Evolutionary conservation across 2,797 vertebrate species (phyloP), one percentile per base, ranked within the genome.

Genomic region (Darevskia nairensis): DNA sequence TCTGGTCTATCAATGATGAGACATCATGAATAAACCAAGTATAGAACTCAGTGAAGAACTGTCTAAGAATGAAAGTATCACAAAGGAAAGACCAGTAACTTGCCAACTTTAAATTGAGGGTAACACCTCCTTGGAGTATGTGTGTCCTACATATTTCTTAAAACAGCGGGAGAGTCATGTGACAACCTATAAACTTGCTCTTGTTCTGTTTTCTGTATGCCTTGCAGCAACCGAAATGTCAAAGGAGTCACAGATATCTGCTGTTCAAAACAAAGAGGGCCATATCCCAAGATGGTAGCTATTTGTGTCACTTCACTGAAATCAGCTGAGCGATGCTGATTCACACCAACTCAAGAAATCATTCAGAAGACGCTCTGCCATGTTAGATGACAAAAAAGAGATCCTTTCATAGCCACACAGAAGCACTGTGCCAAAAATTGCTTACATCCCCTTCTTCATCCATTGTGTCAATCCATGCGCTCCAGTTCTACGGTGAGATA

Each of bases 131-230:
- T 82, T 81, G 64, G 88, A 69, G 88, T 68, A 76, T 75, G 68
- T 35, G 32, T 86, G 88, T 82, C 79, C 88, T 86, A 82, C 78
- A 89, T 89, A 89, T 69, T 68, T 82, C 69, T 55, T 59, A 25
- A 76, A 89, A 29, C 78, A 82, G 79, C 44, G 59, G 59, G 78
- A 55, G 72, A 41, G 71, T 82, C 88, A 89, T 82, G 84, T 89
- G 88, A 68, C 79, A 89, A 81, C 78, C 84, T 89, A 82, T 82
- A 89, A 89, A 89, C 78, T 83, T 82, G 84, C 29, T 85, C 71
- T 82, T 86, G 72, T 82, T 80, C 78, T 89, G 72, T n/a, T 82
- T 82, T 89, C 27, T 50, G 32, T 81, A 86, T 86, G 79, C 84
- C 78, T 89, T 86, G 71, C 79, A 86, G 84, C 61, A 64, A 89